These are phyloP conservation scores for Cercopithecus mona DNA, from an alignment of 2,113 vertebrate species.

Conservation along the genomic window DNA sequence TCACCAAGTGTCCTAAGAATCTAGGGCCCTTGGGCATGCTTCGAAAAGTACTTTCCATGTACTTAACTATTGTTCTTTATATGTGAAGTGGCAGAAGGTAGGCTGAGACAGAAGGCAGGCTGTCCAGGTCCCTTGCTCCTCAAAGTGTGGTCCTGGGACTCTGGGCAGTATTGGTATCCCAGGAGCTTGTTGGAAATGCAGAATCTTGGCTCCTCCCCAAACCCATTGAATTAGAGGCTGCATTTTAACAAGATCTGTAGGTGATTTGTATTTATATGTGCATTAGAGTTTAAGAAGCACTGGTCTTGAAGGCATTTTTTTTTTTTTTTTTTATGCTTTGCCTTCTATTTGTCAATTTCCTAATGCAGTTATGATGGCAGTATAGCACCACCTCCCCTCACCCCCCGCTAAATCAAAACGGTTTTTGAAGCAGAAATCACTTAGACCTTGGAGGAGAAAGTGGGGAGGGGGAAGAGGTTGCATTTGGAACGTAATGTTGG, in stretches of 20 bases:
- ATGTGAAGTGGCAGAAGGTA: not conserved
- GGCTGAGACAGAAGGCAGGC: not conserved
- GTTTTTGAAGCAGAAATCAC: not conserved
- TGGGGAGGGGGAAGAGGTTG: not conserved
- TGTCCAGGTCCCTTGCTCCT: not conserved
- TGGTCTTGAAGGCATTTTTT: not conserved
- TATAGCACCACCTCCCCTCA: too few species aligned
- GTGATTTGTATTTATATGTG: too few species aligned
- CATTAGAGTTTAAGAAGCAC: not conserved
- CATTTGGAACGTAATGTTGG: not conserved
- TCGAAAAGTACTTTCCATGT: not conserved
- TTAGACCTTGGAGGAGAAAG: not conserved
- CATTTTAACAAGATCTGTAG: not conserved
- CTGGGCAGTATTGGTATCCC: fast-evolving
- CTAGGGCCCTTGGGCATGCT: not conserved
- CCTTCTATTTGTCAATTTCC: not conserved
- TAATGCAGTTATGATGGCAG: not conserved
- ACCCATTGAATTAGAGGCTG: not conserved
- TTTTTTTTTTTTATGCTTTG: not conserved
- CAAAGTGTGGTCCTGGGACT: not conserved
- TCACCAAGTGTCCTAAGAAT: not conserved
- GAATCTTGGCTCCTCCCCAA: not conserved
- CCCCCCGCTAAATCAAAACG: too few species aligned
- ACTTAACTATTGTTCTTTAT: not conserved
- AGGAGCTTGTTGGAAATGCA: not conserved